Percentiles rank a stretch among this genome's conserved stretches.
phyloP scores from a whole-genome alignment of 2,888 invertebrate species.

The Cephalotes varians region DNA sequence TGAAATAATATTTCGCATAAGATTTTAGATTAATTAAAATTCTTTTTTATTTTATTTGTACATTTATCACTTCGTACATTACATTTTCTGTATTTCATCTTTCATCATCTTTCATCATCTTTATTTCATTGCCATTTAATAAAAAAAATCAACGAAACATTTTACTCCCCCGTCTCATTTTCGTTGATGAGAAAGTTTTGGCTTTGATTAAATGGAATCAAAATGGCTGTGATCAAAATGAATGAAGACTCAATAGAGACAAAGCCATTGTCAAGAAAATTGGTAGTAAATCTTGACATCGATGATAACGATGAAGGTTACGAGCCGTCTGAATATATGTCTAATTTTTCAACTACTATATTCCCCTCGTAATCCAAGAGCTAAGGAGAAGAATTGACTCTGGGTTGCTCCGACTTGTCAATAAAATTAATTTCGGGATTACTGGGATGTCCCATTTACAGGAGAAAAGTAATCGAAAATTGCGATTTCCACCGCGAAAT shows the following conservation, averaged over 20 bases:
- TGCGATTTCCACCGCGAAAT: constrained; percentile 1
- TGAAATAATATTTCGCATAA: neutral
- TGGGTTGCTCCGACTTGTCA: neutral
- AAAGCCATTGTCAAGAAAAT: neutral
- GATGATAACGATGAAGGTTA: constrained; percentile 5
- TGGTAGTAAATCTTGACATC: constrained; percentile 1
- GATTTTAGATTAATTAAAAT: constrained; percentile 6
- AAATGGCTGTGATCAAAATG: constrained; percentile 31
- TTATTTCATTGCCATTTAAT: neutral
- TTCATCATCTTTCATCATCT: too few relatives aligned
- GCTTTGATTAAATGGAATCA: neutral
- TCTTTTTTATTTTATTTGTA: constrained; percentile 2
- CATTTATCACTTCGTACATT: neutral
- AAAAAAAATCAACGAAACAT: neutral
- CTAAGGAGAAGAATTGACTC: neutral
- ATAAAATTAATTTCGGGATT: constrained; percentile 15
- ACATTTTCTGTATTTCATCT: neutral
- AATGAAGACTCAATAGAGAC: neutral
- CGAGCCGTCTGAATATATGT: constrained; percentile 1
- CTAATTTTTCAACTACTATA: constrained; percentile 14
- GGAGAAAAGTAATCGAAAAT: constrained; percentile 5
- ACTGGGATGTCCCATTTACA: neutral
- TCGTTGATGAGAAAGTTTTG: constrained; percentile 11
- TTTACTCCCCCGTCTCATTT: neutral
- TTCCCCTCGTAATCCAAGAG: neutral